Evolutionary conservation across 1,140 invertebrate species (phyloP), one percentile per base, ranked within the genome.

Genomic region (Latrodectus geometricus): DNA sequence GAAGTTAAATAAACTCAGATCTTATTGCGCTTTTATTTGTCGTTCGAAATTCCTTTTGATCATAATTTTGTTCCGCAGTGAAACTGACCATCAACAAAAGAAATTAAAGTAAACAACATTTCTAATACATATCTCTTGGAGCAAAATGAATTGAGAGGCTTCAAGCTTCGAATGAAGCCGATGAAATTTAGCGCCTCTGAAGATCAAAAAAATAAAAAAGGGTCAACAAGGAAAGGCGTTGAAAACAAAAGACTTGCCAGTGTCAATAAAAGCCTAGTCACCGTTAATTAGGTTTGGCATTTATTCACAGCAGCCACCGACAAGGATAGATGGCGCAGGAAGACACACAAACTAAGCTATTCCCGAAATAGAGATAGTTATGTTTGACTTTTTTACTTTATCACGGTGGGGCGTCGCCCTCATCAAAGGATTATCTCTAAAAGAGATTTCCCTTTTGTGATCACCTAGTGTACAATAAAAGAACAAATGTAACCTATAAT

Each of bases 211-310:
- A 78, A 78, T 54, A 78, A 78, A 61, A 21, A 54, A 66, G 56
- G 76, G 54, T 61, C 54, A 61, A 61, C 54, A 61, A 61, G 54
- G 17, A 61, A 17, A 61, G 21, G 76, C 61, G 61, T 48, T n/a
- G 76, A 68, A 78, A 78, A 78, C 76, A 78, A 78, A 61, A 56
- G 76, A 78, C 76, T 54, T 66, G 76, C 61, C 76, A 66, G 11
- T 78, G 76, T 78, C 76, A 78, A 66, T 78, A 78, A 78, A 78
- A 78, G 56, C 14, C 56, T 66, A 17, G 17, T 20, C 56, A 23
- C 61, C 76, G 65, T 78, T 78, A 78, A 78, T 78, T 78, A 56
- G 76, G 21, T 78, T 78, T 78, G 76, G 76, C 76, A 68, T 78
- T 78, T 78, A 78, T 78, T 78, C 56, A 23, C 15, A 56, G 11